These are phyloP conservation scores for Rhynchonycteris naso DNA, from an alignment of 2,797 vertebrate species.

Conservation along the genomic window DNA sequence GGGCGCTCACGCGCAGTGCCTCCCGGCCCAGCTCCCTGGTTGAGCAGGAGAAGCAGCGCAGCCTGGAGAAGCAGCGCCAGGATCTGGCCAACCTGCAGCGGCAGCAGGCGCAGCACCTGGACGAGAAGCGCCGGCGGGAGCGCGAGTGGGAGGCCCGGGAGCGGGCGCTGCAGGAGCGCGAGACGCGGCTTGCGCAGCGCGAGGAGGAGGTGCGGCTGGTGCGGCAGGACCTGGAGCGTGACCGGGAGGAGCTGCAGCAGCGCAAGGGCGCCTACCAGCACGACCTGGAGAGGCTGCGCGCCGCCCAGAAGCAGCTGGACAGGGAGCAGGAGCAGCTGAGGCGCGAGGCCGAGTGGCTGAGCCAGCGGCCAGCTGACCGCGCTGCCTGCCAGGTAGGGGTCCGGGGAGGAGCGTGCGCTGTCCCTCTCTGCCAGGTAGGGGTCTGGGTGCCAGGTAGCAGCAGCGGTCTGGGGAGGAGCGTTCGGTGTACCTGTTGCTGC, in stretches of 20 bases:
- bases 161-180: slow-evolving; percentile 88
- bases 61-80: slow-evolving; percentile 96
- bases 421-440: too few relatives aligned
- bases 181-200: slow-evolving; percentile 86
- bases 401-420: too few relatives aligned
- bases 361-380: slow-evolving; percentile 84
- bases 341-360: slow-evolving; percentile 87
- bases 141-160: slow-evolving; percentile 92
- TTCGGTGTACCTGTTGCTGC: too few relatives aligned
- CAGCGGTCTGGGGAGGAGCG: too few relatives aligned
- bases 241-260: slow-evolving; percentile 88
- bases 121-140: slow-evolving; percentile 90
- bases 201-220: slow-evolving; percentile 88
- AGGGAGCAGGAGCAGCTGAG: slow-evolving; percentile 90
- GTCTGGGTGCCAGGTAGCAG: too few relatives aligned
- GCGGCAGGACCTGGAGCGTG: slow-evolving; percentile 87
- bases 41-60: slow-evolving; percentile 99
- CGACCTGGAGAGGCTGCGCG: slow-evolving; percentile 92
- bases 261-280: slow-evolving; percentile 92
- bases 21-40: slow-evolving; percentile 92
- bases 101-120: slow-evolving; percentile 92
- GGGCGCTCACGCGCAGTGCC: slow-evolving; percentile 82
- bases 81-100: slow-evolving; percentile 94
- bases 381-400: slow-evolving; percentile 78
- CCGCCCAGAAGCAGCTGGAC: slow-evolving; percentile 93